Base-by-base conservation (phyloP, 2,797 vertebrate genomes). In the Premnoplex brunnescens region DNA sequence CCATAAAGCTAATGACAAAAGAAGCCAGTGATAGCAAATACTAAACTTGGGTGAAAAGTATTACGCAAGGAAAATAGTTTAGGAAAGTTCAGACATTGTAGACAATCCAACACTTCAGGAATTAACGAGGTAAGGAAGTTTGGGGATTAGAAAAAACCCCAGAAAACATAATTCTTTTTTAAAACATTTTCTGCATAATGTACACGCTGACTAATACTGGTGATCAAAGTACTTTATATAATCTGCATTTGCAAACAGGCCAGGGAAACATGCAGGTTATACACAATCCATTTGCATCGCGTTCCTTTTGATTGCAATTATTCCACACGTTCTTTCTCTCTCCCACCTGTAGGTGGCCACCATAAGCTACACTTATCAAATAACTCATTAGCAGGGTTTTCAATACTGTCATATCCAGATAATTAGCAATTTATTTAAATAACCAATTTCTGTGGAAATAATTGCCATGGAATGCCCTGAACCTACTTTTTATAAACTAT, bases 361-460 rank as follows among this genome's bases (percentile, higher is more conserved):
- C 97, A 97, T 87, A 98, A 97, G 94, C 98, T 98, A 82, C 86
- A 94, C 94, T 97, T 97, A 97, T 94, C 95, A 97, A 97, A 91
- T 96, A 95, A 97, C 96, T 98, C 97, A 97, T 98, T 97, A 98
- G 96, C 85, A 97, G 93, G 95, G 96, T 98, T 98, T 98, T 97
- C 97, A 97, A 96, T 97, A 97, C 98, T 97, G 98, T 98, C 97
- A 97, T 97, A 98, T 97, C 97, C 96, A 98, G 98, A 98, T 98
- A 98, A 98, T 98, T 98, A 98, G 98, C 98, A 98, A 98, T 98
- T 98, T 98, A 98, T 98, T 98, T 98, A 98, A 98, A 98, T 97
- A 98, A 97, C 97, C 97, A 98, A 98, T 98, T 98, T 98, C 97
- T 97, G 97, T 97, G 97, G 98, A 98, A 98, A 98, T 98, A 98